phyloP scores from a whole-genome alignment of 2,888 invertebrate genomes.

The Chelonus formosanus region DNA sequence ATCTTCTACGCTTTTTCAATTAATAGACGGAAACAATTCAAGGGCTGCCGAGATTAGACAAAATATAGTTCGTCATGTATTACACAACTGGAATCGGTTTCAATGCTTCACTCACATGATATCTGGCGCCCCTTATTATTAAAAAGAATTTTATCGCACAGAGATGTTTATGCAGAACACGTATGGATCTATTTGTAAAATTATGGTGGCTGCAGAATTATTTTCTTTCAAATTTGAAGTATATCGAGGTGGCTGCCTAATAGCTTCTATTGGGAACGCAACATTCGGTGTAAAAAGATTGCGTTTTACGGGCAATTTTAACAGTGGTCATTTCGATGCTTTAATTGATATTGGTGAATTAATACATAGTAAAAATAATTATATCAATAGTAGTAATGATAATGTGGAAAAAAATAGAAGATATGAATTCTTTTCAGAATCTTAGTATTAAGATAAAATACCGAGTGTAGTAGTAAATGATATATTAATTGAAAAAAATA shows the following conservation, averaged over 20 bases:
- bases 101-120: slow-evolving; percentile 1
- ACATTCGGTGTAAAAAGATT: background rate
- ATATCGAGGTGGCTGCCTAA: slow-evolving; percentile 9
- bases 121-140: slow-evolving; percentile 9
- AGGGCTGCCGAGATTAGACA: too few species aligned
- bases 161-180: slow-evolving; percentile 9
- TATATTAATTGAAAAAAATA: too few species aligned
- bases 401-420: background rate
- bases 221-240: slow-evolving; percentile 20
- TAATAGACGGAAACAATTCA: too few species aligned
- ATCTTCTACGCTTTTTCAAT: too few species aligned
- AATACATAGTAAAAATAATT: too few species aligned
- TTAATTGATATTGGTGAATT: slow-evolving; percentile 1
- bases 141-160: background rate
- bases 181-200: slow-evolving; percentile 18
- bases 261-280: background rate
- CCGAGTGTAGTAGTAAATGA: too few species aligned
- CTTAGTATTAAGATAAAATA: too few species aligned
- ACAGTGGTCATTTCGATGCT: slow-evolving; percentile 36
- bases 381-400: slow-evolving; percentile 1
- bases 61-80: slow-evolving; percentile 2
- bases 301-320: slow-evolving; percentile 44
- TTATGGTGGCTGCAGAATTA: slow-evolving; percentile 15
- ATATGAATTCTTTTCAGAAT: too few species aligned
- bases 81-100: slow-evolving; percentile 12